phyloP scores from a whole-genome alignment of 30 jellyfish, hydroid and myxozoan genomes.

The Chironex yamaguchii region DNA sequence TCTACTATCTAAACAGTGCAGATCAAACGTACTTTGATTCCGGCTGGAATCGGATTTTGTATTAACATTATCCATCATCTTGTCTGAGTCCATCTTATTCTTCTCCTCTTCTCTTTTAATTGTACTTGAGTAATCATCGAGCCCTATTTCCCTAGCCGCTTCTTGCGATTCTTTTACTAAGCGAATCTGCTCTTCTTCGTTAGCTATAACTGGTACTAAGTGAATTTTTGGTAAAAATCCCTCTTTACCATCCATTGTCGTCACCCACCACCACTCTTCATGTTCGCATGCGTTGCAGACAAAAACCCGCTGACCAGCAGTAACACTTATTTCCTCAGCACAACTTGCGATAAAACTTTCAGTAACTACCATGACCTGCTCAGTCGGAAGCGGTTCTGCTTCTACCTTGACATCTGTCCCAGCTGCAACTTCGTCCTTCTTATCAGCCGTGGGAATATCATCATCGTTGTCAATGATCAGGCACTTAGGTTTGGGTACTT shows the following conservation, averaged over 20 bases:
- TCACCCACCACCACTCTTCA: background rate
- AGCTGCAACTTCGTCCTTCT: background rate
- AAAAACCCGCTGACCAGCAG: constrained; percentile 62
- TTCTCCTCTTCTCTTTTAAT: background rate
- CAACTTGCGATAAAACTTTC: constrained; percentile 27
- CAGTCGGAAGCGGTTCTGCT: background rate
- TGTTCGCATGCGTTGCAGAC: background rate
- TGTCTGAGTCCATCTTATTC: background rate
- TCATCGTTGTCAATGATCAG: background rate
- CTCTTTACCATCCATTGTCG: background rate
- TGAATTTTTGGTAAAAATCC: background rate
- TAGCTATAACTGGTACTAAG: background rate
- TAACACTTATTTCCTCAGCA: constrained; percentile 49
- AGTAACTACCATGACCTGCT: constrained; percentile 28
- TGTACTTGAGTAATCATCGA: too few species aligned
- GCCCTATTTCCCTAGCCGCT: background rate
- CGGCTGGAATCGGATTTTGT: background rate
- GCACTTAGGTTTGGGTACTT: background rate
- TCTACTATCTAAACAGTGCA: background rate
- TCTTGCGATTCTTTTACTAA: background rate
- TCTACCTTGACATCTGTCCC: background rate
- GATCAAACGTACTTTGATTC: too few species aligned
- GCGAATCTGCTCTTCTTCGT: background rate
- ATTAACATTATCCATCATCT: background rate
- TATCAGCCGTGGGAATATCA: background rate